Evolutionary conservation across 1,140 invertebrate genomes (phyloP).

Genomic region (Papilio machaon): DNA sequence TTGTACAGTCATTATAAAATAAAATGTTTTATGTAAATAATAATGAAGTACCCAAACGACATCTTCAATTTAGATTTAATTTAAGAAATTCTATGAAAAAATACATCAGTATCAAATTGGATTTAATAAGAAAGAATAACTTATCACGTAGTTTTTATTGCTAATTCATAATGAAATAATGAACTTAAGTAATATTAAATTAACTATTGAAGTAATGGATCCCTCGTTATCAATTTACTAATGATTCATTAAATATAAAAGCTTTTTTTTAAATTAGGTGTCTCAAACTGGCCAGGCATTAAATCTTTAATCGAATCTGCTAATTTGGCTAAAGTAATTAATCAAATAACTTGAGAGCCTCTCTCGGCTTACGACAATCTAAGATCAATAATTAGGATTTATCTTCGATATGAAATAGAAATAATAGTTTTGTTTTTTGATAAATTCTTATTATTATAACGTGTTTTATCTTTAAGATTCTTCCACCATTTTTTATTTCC

Average conservation of each 20-base stretch:
- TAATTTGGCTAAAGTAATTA: slow-evolving; percentile 5
- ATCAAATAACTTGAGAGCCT: background rate
- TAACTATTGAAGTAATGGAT: background rate
- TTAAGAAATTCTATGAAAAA: too few species aligned
- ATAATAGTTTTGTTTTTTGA: background rate
- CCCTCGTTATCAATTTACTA: background rate
- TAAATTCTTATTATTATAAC: too few species aligned
- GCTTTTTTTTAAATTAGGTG: background rate
- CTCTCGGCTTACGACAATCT: background rate
- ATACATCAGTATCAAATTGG: too few species aligned
- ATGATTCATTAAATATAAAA: background rate
- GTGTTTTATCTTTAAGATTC: too few species aligned
- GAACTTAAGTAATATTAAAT: background rate
- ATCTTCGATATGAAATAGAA: background rate
- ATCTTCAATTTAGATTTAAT: too few species aligned
- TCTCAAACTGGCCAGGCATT: background rate
- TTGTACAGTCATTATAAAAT: too few species aligned
- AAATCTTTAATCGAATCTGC: background rate
- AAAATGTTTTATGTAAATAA: too few species aligned
- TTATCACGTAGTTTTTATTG: too few species aligned
- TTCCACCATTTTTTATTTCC: too few species aligned
- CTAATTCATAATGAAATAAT: background rate
- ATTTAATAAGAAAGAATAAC: too few species aligned
- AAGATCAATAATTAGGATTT: background rate
- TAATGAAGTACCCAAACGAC: too few species aligned